Conservation (phyloP, 2,888 invertebrate species). For the Hydropsyche betteni region DNA sequence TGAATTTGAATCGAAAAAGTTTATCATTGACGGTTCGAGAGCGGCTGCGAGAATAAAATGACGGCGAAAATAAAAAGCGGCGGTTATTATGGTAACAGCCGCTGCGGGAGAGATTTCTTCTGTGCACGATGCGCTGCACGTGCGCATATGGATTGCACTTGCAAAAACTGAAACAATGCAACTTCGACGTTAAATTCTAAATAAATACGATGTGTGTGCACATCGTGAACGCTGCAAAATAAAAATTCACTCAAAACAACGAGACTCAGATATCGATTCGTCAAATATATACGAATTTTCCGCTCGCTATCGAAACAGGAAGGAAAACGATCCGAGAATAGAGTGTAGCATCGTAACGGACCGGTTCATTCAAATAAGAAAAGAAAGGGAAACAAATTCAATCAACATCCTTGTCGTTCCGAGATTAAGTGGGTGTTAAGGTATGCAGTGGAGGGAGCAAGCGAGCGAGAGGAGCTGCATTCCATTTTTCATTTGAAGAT, state of each 20-base stretch:
- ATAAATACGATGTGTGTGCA: too few species aligned
- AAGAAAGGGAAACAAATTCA: too few species aligned
- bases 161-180: constrained; percentile 14
- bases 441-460: not conserved
- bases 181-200: not conserved
- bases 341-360: too few species aligned
- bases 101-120: constrained; percentile 17
- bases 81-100: constrained; percentile 6
- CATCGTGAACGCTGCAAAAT: too few species aligned
- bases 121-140: constrained; percentile 15
- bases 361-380: too few species aligned
- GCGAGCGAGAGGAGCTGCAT: not conserved
- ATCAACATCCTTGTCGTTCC: too few species aligned
- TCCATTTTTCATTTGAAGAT: constrained; percentile 32
- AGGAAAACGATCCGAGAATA: too few species aligned
- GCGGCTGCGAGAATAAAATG: not conserved
- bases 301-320: too few species aligned
- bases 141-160: constrained; percentile 2
- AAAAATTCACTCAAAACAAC: too few species aligned
- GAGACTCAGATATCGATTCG: too few species aligned
- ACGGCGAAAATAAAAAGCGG: not conserved
- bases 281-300: too few species aligned
- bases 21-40: not conserved
- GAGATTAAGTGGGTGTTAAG: too few species aligned
- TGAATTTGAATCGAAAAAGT: not conserved